Evolutionary conservation across 2,888 invertebrate species (phyloP), one percentile per base, ranked within the genome.

Genomic region (Idaea dimidiata): DNA sequence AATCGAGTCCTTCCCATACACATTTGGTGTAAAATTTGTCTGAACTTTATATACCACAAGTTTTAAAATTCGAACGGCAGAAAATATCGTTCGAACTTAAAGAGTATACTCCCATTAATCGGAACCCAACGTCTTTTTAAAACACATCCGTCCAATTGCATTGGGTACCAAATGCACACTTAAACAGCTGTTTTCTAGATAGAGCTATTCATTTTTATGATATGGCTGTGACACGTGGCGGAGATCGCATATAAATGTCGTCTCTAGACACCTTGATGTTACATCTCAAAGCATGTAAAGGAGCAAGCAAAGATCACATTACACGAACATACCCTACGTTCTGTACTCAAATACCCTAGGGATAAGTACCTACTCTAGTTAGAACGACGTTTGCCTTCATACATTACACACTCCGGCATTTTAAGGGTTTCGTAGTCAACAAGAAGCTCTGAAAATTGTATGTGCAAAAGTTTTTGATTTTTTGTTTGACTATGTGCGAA

Each of bases 11-110:
- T n/a, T n/a, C n/a, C 10, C 32, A 43, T 43, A 43, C 43, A 43
- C 43, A 43, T 43, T 43, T 8, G 10, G 65, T 0, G 75, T 61
- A 4, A 77, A 78, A 67, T 57, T 72, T n/a, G 68, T 69, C 6
- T 75, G 70, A 57, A 70, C 67, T 58, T 67, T 75, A 18, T 75
- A 77, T 43, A 67, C 73, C 0, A 67, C 73, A 57, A 67, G 72
- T 57, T n/a, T n/a, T n/a, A n/a, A n/a, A n/a, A n/a, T n/a, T n/a
- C n/a, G n/a, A n/a, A n/a, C n/a, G n/a, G n/a, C n/a, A n/a, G n/a
- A n/a, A n/a, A n/a, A n/a, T n/a, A n/a, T n/a, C n/a, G n/a, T n/a
- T n/a, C n/a, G n/a, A n/a, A n/a, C n/a, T n/a, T n/a, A n/a, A n/a
- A n/a, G n/a, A n/a, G n/a, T n/a, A n/a, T n/a, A n/a, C n/a, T n/a